These are phyloP conservation scores for Drosophila anomalata DNA, from an alignment of 2,888 invertebrate species.

Conservation along the genomic window DNA sequence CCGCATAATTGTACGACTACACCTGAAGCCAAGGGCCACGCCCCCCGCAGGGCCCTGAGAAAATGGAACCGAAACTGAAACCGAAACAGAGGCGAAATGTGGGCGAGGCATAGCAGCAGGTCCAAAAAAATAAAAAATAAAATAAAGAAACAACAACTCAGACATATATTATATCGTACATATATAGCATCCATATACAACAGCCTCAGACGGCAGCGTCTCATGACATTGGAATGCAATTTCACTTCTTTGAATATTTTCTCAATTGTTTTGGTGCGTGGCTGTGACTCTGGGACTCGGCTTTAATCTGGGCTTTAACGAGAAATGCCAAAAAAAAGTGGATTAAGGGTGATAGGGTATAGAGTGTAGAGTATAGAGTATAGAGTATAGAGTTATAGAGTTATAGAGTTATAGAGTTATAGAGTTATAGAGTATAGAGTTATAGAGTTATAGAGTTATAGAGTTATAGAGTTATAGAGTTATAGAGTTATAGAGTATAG, in stretches of 20 bases:
- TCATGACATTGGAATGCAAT: conserved; percentile 76
- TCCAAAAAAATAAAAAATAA: background rate
- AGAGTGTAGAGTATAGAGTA: no score
- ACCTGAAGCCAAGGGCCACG: conserved; percentile 53
- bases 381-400: no score
- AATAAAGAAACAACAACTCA: conserved; percentile 7
- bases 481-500: no score
- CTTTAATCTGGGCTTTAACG: conserved; percentile 5
- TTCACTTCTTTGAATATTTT: conserved; percentile 81
- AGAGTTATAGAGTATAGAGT: no score
- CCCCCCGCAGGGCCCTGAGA: background rate
- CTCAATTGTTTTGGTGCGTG: conserved; percentile 65
- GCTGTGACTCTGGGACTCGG: conserved; percentile 19
- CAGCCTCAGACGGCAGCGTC: conserved; percentile 19
- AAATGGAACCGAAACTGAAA: conserved; percentile 14
- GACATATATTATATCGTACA: conserved; percentile 6
- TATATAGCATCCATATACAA: background rate
- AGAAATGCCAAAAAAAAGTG: background rate
- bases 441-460: no score
- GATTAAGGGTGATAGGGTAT: no score
- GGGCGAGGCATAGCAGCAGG: conserved; percentile 64
- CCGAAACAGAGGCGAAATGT: conserved; percentile 40
- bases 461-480: no score
- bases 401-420: no score
- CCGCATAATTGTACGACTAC: conserved; percentile 62